These are phyloP conservation scores for Epistrophe grossulariae DNA, from an alignment of 2,888 invertebrate genomes.

Conservation along the genomic window DNA sequence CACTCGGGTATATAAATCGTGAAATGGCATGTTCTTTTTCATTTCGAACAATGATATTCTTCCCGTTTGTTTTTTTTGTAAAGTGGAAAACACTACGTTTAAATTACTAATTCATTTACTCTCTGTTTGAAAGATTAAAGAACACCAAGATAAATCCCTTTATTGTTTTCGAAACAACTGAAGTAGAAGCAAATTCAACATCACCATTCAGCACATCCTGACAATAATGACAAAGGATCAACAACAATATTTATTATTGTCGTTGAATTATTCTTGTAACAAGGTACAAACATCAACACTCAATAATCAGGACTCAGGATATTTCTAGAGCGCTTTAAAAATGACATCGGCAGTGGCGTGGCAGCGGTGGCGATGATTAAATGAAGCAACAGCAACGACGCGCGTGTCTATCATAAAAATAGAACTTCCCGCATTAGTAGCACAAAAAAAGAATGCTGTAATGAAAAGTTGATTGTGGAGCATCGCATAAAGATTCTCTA, in stretches of 20 bases:
- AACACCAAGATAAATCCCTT: not conserved
- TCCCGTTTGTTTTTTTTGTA: not conserved
- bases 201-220: not conserved
- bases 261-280: slow-evolving; percentile 4
- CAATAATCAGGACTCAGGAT: slow-evolving; percentile 20
- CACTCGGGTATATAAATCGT: slow-evolving; percentile 32
- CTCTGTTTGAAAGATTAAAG: not conserved
- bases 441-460: slow-evolving; percentile 27
- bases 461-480: slow-evolving; percentile 25
- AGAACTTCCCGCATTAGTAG: slow-evolving; percentile 42
- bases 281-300: slow-evolving; percentile 41
- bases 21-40: not conserved
- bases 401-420: slow-evolving; percentile 37
- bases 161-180: slow-evolving; percentile 53
- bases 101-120: slow-evolving; percentile 25
- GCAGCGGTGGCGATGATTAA: not conserved
- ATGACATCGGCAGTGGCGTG: not conserved
- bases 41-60: not conserved
- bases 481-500: not conserved
- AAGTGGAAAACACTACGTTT: not conserved
- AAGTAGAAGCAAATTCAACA: slow-evolving; percentile 19
- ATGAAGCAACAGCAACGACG: not conserved
- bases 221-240: slow-evolving; percentile 5
- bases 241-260: slow-evolving; percentile 17
- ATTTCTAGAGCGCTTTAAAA: not conserved